Percentiles rank a stretch among this genome's conserved stretches.
These are phyloP conservation scores for Leptopterna dolabrata DNA, from an alignment of 2,888 invertebrate genomes.

Conservation along the genomic window DNA sequence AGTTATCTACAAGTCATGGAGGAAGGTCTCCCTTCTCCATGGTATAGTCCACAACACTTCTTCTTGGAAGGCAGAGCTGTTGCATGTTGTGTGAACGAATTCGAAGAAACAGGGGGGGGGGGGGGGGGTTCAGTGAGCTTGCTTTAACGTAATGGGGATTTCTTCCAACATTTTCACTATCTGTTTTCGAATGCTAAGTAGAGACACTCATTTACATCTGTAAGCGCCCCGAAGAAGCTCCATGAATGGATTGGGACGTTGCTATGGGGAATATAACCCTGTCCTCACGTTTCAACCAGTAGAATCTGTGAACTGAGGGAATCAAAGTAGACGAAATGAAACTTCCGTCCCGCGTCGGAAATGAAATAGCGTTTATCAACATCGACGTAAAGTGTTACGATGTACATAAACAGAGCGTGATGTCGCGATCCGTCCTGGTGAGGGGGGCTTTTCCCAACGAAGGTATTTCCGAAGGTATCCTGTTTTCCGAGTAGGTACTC, in stretches of 20 bases:
- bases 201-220: not conserved
- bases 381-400: not conserved
- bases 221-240: not conserved
- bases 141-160: not conserved
- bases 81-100: not conserved
- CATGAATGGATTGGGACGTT: not conserved
- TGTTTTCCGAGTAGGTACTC: no score
- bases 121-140: not conserved
- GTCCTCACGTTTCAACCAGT: not conserved
- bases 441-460: not conserved
- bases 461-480: not conserved
- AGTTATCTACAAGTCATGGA: no score
- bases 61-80: no score
- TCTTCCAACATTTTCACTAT: not conserved
- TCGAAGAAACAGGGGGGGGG: not conserved
- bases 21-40: no score
- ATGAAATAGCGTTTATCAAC: not conserved
- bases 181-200: slow-evolving; percentile 3
- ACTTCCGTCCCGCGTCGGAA: not conserved
- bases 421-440: not conserved
- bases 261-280: not conserved
- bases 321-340: not conserved
- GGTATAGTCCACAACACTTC: no score
- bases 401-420: not conserved
- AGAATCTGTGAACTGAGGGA: not conserved